A percentile compares a stretch with the other conserved stretches of the same genome.
These are phyloP conservation scores for Heteromurus nitidus DNA, from an alignment of 2,888 invertebrate genomes.

Conservation along the genomic window DNA sequence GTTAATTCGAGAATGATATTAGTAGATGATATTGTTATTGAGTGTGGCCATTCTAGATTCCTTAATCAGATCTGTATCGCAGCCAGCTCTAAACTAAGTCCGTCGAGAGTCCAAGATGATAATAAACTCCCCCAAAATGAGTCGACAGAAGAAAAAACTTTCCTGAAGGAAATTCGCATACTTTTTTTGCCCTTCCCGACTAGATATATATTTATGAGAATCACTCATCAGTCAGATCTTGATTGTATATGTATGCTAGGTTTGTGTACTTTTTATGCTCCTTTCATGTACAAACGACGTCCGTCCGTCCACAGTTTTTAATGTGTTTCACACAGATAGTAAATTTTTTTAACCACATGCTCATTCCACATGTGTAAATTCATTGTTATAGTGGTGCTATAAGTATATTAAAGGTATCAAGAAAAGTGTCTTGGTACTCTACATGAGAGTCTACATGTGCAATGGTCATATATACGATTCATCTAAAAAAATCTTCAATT, in stretches of 20 bases:
- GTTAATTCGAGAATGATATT: too few species aligned
- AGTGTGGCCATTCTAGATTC: too few species aligned
- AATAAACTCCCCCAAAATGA: too few species aligned
- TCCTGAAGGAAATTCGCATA: slow-evolving; percentile 46
- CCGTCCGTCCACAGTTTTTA: neutral
- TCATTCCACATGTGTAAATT: too few species aligned
- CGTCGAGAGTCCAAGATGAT: slow-evolving; percentile 35
- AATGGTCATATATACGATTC: too few species aligned
- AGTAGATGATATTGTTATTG: too few species aligned
- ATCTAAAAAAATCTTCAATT: slow-evolving; percentile 30
- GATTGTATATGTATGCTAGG: slow-evolving; percentile 25
- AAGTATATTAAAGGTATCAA: too few species aligned
- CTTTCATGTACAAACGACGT: neutral
- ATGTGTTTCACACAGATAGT: too few species aligned
- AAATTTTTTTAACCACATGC: too few species aligned
- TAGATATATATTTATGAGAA: slow-evolving; percentile 43
- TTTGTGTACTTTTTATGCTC: slow-evolving; percentile 31
- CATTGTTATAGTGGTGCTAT: too few species aligned
- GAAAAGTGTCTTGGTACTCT: too few species aligned
- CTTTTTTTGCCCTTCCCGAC: slow-evolving; percentile 56
- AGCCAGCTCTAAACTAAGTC: slow-evolving; percentile 46
- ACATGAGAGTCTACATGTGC: too few species aligned
- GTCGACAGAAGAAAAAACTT: slow-evolving; percentile 24
- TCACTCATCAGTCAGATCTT: slow-evolving; percentile 42
- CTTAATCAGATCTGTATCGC: slow-evolving; percentile 46